Evolutionary conservation across 2,888 invertebrate species (phyloP).

Genomic region (Mesorhabditis belari): DNA sequence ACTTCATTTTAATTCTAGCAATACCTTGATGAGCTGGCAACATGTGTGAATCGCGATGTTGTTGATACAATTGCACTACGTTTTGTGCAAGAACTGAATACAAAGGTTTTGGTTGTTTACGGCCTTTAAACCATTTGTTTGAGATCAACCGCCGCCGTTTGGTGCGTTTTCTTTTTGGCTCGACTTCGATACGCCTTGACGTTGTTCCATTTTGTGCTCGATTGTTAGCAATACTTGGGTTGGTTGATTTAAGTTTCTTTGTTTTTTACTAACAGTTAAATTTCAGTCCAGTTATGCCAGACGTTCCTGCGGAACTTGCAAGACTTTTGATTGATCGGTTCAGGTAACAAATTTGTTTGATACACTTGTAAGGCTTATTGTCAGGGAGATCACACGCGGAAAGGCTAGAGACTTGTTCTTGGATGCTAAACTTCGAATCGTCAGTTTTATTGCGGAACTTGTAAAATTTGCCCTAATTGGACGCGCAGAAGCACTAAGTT

Average conservation of each 20-base stretch:
- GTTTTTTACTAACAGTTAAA: too few relatives aligned
- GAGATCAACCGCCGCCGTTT: constrained; percentile 32
- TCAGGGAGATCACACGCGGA: neutral
- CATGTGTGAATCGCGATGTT: constrained; percentile 42
- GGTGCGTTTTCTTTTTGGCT: constrained; percentile 31
- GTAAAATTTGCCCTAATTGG: constrained; percentile 47
- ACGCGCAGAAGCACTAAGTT: constrained; percentile 46
- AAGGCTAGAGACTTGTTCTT: neutral
- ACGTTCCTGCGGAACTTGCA: constrained; percentile 28
- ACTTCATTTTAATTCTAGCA: constrained; percentile 7
- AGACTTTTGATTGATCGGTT: neutral
- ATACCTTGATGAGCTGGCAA: constrained; percentile 32
- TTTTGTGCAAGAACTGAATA: constrained; percentile 37
- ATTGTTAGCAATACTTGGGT: constrained; percentile 40
- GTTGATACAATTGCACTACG: constrained; percentile 41
- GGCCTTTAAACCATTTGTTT: neutral
- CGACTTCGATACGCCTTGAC: constrained; percentile 28
- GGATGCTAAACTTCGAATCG: neutral
- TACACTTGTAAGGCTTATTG: neutral
- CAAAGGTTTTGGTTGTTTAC: constrained; percentile 8
- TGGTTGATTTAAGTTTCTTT: too few relatives aligned
- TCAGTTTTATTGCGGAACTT: constrained; percentile 41
- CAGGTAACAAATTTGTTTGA: neutral
- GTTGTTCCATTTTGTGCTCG: constrained; percentile 46
- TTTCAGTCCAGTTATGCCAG: constrained; percentile 44